phyloP scores from a whole-genome alignment of 1,140 invertebrate species.

The Berghia stephanieae region DNA sequence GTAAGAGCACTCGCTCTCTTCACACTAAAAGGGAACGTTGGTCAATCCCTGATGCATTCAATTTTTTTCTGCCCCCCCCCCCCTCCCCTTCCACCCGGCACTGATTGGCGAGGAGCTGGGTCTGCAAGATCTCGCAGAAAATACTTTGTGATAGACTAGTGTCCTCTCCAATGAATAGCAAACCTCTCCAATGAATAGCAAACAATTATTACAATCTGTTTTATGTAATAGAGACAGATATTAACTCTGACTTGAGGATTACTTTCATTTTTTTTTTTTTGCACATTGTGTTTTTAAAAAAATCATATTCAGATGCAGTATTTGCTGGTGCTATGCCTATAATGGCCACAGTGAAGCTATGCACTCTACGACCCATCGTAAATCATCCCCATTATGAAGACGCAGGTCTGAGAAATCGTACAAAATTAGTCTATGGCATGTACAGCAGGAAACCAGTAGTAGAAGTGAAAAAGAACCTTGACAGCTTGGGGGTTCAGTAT shows the following conservation, averaged over 20 bases:
- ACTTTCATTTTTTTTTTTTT: too few relatives aligned
- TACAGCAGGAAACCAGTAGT: constrained; percentile 66
- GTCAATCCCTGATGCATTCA: too few relatives aligned
- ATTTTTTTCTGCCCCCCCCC: too few relatives aligned
- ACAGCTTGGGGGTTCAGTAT: constrained; percentile 63
- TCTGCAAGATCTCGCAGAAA: too few relatives aligned
- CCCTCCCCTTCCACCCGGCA: too few relatives aligned
- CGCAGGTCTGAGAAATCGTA: constrained; percentile 71
- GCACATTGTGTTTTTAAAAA: too few relatives aligned
- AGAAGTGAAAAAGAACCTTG: constrained; percentile 64
- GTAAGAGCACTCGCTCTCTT: too few relatives aligned
- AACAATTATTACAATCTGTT: background rate
- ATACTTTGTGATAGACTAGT: too few relatives aligned
- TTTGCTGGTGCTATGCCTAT: constrained; percentile 88
- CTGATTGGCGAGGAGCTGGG: too few relatives aligned
- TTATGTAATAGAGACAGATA: background rate
- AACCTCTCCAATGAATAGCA: too few relatives aligned
- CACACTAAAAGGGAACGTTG: too few relatives aligned
- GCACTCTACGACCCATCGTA: constrained; percentile 78
- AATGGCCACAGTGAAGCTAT: constrained; percentile 82
- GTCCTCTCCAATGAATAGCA: too few relatives aligned
- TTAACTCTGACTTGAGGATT: background rate
- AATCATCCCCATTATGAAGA: constrained; percentile 85
- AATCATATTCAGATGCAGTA: constrained; percentile 73
- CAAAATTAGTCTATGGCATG: constrained; percentile 72